A percentile compares a stretch with the other conserved stretches of the same genome.
These are phyloP conservation scores for Drosophila fungiperda DNA, from an alignment of 2,888 invertebrate genomes.

Conservation along the genomic window DNA sequence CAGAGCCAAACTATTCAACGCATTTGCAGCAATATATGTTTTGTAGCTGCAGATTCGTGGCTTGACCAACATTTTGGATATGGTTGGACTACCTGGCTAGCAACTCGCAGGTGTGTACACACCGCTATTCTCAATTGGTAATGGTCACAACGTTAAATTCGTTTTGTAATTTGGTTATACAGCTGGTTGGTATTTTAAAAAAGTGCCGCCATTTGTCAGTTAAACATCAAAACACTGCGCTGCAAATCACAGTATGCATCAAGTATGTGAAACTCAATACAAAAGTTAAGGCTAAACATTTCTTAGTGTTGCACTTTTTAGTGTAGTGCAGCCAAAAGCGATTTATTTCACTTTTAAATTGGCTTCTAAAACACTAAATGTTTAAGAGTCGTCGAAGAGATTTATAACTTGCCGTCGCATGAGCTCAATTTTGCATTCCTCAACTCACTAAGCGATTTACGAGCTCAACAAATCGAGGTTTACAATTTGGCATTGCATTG, in stretches of 20 bases:
- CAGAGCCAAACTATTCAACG: conserved; percentile 57
- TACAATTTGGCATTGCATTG: conserved; percentile 48
- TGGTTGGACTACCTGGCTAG: conserved; percentile 2
- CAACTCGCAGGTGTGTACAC: conserved; percentile 32
- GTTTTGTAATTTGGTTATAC: conserved; percentile 9
- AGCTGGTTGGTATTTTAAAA: conserved; percentile 48
- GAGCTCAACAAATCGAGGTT: conserved; percentile 58
- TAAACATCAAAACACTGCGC: conserved; percentile 32
- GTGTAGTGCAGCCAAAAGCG: conserved; percentile 18
- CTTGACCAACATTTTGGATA: conserved; percentile 43
- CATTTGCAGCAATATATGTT: conserved; percentile 48
- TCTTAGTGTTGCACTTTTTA: conserved; percentile 32
- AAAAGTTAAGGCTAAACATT: conserved; percentile 32
- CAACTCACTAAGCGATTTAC: conserved; percentile 33
- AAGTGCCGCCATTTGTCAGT: conserved; percentile 56
- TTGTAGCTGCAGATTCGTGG: neutral
- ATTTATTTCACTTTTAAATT: conserved; percentile 75
- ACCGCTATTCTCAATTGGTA: conserved; percentile 62
- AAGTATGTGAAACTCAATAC: conserved; percentile 27
- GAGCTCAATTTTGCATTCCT: conserved; percentile 27
- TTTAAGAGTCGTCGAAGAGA: conserved; percentile 20
- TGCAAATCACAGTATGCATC: conserved; percentile 65
- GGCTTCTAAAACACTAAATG: conserved; percentile 46
- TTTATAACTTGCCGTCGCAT: conserved; percentile 19
- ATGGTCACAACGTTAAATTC: conserved; percentile 47